Base-by-base conservation (phyloP, 1,140 invertebrate species). In the Acromyrmex heyeri region DNA sequence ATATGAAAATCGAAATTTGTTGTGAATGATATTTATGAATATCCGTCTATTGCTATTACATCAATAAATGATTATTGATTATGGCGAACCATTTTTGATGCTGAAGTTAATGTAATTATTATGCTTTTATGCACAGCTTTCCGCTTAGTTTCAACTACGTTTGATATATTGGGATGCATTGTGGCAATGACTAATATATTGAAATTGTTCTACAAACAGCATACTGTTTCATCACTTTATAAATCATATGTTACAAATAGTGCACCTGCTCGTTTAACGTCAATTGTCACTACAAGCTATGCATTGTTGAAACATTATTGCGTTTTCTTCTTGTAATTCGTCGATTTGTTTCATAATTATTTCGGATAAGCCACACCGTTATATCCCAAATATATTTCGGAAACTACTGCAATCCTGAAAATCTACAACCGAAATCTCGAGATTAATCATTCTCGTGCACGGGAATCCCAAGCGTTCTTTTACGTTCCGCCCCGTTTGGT, bases 371-470 rank as follows among this genome's bases (percentile, higher is more conserved):
- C 12, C n/a, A 30, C 16, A 24, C 3, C 44, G 14, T 53, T 65
- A 38, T 14, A 18, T 24, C 8, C n/a, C 24, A 44, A 10, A 44
- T 44, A 44, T 44, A 12, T 16, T 16, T 21, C 18, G n/a, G 30
- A 79, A 69, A 4, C 14, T 64, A 34, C 16, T 16, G 61, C 27
- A 18, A 67, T 48, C 38, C 65, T 44, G 21, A 69, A 50, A 21
- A 16, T 69, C 38, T 21, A 8, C 21, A 38, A 38, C 5, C 10
- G 48, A 70, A 55, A 55, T 69, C 48, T 18, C 30, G 24, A 70
- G 30, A 81, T 70, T 81, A 70, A 81, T 70, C 64, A 70, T 70
- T 81, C 24, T 50, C 44, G 61, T 34, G 14, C 24, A 50, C 44
- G 18, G 65, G 24, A 44, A 64, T 78, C 27, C 61, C 55, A 4